These are phyloP conservation scores for Eufriesea mexicana DNA, from an alignment of 1,140 invertebrate genomes.

Conservation along the genomic window DNA sequence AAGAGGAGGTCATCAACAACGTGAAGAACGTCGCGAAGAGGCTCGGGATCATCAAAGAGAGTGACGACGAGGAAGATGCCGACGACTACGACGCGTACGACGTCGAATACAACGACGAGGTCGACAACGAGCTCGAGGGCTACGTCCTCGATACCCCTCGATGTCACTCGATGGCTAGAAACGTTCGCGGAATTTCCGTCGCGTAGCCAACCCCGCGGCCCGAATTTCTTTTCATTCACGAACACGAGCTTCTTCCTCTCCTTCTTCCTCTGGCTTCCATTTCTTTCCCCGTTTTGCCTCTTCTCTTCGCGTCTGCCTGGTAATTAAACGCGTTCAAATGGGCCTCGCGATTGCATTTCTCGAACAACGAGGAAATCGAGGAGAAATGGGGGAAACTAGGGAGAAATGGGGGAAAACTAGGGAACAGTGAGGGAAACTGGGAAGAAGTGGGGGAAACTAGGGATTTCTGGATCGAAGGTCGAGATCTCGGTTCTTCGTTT, in stretches of 20 bases:
- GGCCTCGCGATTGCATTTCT: not conserved
- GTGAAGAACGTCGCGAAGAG: slow-evolving; percentile 92
- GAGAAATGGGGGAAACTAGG: too few relatives aligned
- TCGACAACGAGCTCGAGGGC: slow-evolving; percentile 68
- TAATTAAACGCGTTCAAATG: not conserved
- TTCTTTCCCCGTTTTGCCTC: not conserved
- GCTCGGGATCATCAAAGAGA: slow-evolving; percentile 92
- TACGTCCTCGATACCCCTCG: slow-evolving; percentile 48
- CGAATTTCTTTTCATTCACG: slow-evolving; percentile 28
- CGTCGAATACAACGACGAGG: slow-evolving; percentile 72
- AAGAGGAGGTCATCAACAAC: slow-evolving; percentile 94
- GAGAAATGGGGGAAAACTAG: too few relatives aligned
- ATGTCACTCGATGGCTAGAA: slow-evolving; percentile 44
- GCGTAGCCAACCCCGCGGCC: not conserved
- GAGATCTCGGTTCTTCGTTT: too few relatives aligned
- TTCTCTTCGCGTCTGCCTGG: too few relatives aligned
- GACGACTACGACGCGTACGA: slow-evolving; percentile 77
- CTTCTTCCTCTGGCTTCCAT: too few relatives aligned
- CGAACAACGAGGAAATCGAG: too few relatives aligned
- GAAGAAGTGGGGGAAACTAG: too few relatives aligned
- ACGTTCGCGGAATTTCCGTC: slow-evolving; percentile 41
- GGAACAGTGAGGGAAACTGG: too few relatives aligned
- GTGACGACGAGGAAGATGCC: slow-evolving; percentile 85
- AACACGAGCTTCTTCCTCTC: not conserved
- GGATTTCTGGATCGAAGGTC: too few relatives aligned